Evolutionary conservation across 2,797 vertebrate species (phyloP), one percentile per base, ranked within the genome.

Genomic region (Coendou prehensilis): DNA sequence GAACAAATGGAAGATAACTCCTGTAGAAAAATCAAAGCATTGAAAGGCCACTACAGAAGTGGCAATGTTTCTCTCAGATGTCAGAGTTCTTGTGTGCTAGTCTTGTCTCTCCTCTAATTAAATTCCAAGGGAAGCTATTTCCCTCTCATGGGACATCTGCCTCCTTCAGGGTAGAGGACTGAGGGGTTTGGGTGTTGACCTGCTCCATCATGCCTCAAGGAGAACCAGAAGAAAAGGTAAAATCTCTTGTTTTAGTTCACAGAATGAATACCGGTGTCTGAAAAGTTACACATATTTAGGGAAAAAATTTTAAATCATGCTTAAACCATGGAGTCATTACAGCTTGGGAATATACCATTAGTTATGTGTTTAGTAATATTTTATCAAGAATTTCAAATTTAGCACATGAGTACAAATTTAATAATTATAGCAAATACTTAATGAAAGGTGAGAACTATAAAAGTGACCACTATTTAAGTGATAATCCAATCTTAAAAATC

Each of bases 61-160:
- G 22, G 41, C 78, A 47, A 52, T 50, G 28, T 57, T 91, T 41
- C 69, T 84, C 47, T 56, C 45, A 67, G 75, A 67, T 95, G 87
- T 97, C 89, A 93, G 76, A 89, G 47, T 93, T 95, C 89, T 75
- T 73, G 13, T 80, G 52, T 52, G 45, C 30, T n/a, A 30, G 45
- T 67, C 41, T 89, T 61, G 7, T 79, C 61, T 96, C 85, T 87
- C 50, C n/a, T 57, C 63, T 95, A 95, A 96, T 94, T 93, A 96
- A 92, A 93, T 97, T 94, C 71, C 85, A 57, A 85, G 85, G 28
- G 41, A 92, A 81, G 57, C 26, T 80, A 10, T 63, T 84, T 47
- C 14, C 17, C 10, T 89, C 89, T 92, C 79, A 3, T 57, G 97
- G 84, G 96, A 94, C 15, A 23, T 45, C 59, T 93, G 2, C 37